Evolutionary conservation across 2,113 vertebrate genomes (phyloP), one percentile per base, ranked within the genome.

Genomic region (Oreotrochilus melanogaster): DNA sequence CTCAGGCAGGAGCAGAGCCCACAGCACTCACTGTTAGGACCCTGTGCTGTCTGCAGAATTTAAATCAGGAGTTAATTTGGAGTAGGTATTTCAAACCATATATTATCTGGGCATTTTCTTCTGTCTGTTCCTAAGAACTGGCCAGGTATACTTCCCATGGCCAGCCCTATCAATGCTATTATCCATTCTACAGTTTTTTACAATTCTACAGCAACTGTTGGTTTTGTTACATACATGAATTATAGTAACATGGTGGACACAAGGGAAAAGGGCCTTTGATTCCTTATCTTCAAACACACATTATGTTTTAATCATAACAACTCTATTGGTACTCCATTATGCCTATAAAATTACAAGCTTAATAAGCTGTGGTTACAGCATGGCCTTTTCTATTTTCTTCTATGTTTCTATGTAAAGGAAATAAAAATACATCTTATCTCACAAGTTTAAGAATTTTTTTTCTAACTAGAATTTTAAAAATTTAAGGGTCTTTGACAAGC

Each of bases 11-110:
- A 10, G 24, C 70, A 89, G 48, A 58, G 47, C 47, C 42, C 53
- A 16, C 11, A 39, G 65, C 54, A 69, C 45, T 33, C 14, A 25
- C 58, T 4, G 1, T 0, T 3, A 9, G 37, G 28, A 50, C 37
- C 4, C n/a, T 42, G 5, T 1, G 1, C 42, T 33, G 15, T 33
- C 42, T 43, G 51, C 31, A 30, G 61, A 54, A 48, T 48, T 61
- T 53, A 35, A 78, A 42, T 69, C 1, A 0, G 22, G 25, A 74
- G 42, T 42, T 22, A 21, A 37, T 85, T 64, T 33, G 33, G 25
- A 67, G 48, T 22, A 10, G 1, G 0, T 3, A 10, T 66, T 50
- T 74, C 61, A 78, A 50, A 57, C 10, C 23, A 7, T 0, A 0
- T 72, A 39, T 61, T 33, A 7, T 19, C 53, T 66, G 24, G 28